Conservation (phyloP, 2,113 vertebrate genomes). For the Bubalus kerabau region DNA sequence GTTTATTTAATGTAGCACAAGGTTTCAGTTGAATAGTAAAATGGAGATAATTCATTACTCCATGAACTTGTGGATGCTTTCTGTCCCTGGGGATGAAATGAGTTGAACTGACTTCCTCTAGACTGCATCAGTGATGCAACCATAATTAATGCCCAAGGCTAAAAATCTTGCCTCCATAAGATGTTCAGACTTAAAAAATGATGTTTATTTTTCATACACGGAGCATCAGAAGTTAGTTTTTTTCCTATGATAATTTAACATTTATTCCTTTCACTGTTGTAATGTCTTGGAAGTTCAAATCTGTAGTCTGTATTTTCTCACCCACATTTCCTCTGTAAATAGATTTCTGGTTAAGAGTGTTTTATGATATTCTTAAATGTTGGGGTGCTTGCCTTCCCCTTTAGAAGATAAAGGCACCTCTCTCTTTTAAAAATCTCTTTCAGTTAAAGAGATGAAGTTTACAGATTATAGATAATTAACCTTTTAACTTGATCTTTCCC, state of each 20-base stretch:
- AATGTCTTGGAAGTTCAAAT: slow-evolving; percentile 38
- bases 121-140: slow-evolving; percentile 21
- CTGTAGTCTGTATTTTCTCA: slow-evolving; percentile 23
- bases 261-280: slow-evolving; percentile 58
- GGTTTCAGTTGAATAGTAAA: slow-evolving; percentile 33
- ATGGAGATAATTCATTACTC: slow-evolving; percentile 33
- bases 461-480: slow-evolving; percentile 13
- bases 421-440: neutral
- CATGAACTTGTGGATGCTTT: slow-evolving; percentile 22
- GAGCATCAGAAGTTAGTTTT: slow-evolving; percentile 16
- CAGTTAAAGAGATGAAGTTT: neutral
- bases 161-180: slow-evolving; percentile 43
- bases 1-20: neutral
- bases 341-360: slow-evolving; percentile 10
- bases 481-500: neutral
- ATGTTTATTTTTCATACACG: slow-evolving; percentile 46
- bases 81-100: neutral
- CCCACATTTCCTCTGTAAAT: slow-evolving; percentile 37
- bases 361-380: neutral
- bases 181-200: slow-evolving; percentile 48
- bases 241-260: slow-evolving; percentile 42
- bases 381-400: neutral
- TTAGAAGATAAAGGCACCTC: neutral
- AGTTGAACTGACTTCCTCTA: slow-evolving; percentile 13
- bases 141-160: slow-evolving; percentile 18